phyloP scores from a whole-genome alignment of 2,113 vertebrate genomes.

The Prunella fulvescens region DNA sequence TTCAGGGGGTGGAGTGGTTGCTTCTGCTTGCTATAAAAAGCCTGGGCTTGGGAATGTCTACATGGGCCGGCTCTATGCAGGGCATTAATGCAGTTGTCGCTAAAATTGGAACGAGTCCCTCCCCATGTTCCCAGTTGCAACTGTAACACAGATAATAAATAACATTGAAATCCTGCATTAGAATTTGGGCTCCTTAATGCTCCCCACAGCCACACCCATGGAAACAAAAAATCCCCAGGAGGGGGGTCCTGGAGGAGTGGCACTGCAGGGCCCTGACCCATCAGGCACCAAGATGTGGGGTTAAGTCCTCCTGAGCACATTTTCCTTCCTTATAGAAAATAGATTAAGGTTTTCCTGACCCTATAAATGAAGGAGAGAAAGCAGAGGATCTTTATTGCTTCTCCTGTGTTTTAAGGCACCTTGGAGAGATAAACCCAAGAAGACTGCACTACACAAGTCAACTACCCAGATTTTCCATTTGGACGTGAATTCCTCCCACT shows the following conservation, averaged over 20 bases:
- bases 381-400: not conserved
- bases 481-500: not conserved
- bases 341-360: not conserved
- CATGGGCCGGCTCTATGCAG: not conserved
- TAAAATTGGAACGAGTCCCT: not conserved
- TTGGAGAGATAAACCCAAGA: not conserved
- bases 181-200: not conserved
- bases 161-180: not conserved
- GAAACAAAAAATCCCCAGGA: not conserved
- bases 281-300: accelerated
- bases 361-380: not conserved
- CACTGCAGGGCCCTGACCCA: accelerated
- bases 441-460: not conserved
- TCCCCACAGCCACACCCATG: accelerated
- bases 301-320: not conserved
- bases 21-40: constrained; percentile 41
- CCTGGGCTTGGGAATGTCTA: not conserved
- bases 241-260: accelerated
- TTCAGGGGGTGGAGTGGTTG: not conserved
- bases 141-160: constrained; percentile 17
- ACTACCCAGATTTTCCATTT: not conserved
- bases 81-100: not conserved
- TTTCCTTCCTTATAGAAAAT: not conserved
- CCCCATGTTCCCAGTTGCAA: not conserved
- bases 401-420: not conserved